These are phyloP conservation scores for Oikopleura dioica DNA, from an alignment of 23 tunicate genomes.

Conservation along the genomic window DNA sequence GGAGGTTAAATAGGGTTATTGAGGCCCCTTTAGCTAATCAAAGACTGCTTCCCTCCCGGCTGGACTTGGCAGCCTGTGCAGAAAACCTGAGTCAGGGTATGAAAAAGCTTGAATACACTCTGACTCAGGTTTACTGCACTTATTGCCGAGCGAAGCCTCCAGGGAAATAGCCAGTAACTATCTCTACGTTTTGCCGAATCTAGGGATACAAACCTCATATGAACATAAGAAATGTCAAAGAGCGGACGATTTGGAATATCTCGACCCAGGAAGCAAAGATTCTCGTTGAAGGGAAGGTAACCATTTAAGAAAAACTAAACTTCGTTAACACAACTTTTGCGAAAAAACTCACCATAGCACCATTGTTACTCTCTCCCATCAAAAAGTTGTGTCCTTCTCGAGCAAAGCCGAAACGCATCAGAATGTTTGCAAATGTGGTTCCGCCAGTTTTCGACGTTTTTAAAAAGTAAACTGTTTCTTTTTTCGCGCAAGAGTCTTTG, in stretches of 20 bases:
- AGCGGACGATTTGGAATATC: neutral
- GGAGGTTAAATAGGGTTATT: no score
- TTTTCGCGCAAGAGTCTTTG: neutral
- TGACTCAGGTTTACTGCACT: no score
- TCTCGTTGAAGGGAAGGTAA: neutral
- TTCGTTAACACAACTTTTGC: no score
- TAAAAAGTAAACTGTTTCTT: neutral
- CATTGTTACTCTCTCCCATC: neutral
- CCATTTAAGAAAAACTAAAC: neutral
- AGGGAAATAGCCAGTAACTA: no score
- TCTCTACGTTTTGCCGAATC: neutral
- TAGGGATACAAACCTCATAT: neutral
- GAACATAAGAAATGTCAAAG: neutral
- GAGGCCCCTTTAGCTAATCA: no score
- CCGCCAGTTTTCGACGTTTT: neutral
- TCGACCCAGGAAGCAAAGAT: neutral
- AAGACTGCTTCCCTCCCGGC: no score
- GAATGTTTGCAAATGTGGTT: neutral
- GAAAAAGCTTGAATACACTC: no score
- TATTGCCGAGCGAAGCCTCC: no score
- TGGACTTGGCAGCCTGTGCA: no score
- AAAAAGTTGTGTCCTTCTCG: neutral
- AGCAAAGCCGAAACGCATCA: neutral
- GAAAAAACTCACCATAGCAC: no score
- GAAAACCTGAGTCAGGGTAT: no score